A percentile compares a stretch with the other conserved stretches of the same genome.
phyloP scores from a whole-genome alignment of 2,797 vertebrate species.

The Gymnoscopelus microlampas region DNA sequence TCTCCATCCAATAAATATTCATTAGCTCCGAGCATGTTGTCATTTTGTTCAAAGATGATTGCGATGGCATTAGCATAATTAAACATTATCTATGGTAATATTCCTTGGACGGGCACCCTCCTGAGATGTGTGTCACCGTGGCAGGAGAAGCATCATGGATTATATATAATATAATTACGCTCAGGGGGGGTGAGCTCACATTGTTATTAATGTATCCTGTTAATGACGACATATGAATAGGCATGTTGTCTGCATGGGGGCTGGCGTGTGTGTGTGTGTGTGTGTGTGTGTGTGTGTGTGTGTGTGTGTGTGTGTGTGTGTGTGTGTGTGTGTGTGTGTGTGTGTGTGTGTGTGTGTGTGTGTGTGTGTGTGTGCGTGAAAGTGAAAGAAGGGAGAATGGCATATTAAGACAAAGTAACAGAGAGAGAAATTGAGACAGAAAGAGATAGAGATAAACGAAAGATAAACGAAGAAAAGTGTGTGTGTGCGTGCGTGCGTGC shows the following conservation, averaged over 20 bases:
- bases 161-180: slow-evolving; percentile 73
- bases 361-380: neutral
- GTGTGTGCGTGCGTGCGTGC: too few relatives aligned
- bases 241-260: slow-evolving; percentile 11
- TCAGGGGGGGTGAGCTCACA: slow-evolving; percentile 61
- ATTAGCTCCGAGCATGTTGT: slow-evolving; percentile 65
- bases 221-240: slow-evolving; percentile 43
- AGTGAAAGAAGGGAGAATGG: too few relatives aligned
- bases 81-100: slow-evolving; percentile 74
- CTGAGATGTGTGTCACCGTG: slow-evolving; percentile 58
- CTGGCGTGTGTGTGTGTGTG: slow-evolving; percentile 6
- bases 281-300: slow-evolving; percentile 33
- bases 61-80: slow-evolving; percentile 75
- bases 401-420: too few relatives aligned
- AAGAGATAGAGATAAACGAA: too few relatives aligned
- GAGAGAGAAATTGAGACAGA: too few relatives aligned
- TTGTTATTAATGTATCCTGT: slow-evolving; percentile 70
- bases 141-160: slow-evolving; percentile 66
- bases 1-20: slow-evolving; percentile 67
- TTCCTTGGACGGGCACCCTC: slow-evolving; percentile 44
- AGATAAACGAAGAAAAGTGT: too few relatives aligned
- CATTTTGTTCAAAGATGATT: slow-evolving; percentile 64
- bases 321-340: slow-evolving; percentile 2
- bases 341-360: neutral
- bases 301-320: slow-evolving; percentile 18